phyloP scores from a whole-genome alignment of 2,797 vertebrate genomes.

The Protosalanx chinensis region DNA sequence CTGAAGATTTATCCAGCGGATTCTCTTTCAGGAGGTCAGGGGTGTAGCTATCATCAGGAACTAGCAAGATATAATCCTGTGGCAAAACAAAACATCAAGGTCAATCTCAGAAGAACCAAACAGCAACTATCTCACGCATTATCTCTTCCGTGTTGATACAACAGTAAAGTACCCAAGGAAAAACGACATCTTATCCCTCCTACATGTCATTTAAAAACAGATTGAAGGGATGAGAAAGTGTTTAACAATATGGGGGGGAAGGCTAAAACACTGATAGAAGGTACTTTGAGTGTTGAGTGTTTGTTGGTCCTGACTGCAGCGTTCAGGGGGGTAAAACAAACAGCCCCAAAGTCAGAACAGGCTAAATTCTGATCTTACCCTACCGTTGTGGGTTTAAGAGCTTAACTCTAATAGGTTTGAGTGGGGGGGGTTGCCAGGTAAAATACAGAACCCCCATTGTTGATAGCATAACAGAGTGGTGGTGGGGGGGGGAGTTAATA shows the following conservation, averaged over 20 bases:
- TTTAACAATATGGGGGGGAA: neutral
- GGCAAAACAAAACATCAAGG: slow-evolving; percentile 52
- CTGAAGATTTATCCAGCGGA: slow-evolving; percentile 79
- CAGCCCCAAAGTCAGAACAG: slow-evolving; percentile 17
- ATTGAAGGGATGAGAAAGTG: too few species aligned
- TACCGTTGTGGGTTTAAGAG: slow-evolving; percentile 16
- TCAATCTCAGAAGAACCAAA: slow-evolving; percentile 19
- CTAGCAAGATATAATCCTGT: slow-evolving; percentile 82
- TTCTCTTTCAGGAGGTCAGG: slow-evolving; percentile 79
- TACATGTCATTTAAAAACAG: too few species aligned
- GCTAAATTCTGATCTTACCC: slow-evolving; percentile 15
- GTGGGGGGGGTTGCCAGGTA: slow-evolving; percentile 48
- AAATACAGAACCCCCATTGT: slow-evolving; percentile 58
- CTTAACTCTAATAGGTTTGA: slow-evolving; percentile 42
- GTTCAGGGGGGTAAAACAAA: slow-evolving; percentile 18
- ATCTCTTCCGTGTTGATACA: neutral
- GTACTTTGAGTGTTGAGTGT: neutral
- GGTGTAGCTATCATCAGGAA: slow-evolving; percentile 80
- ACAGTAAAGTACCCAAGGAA: too few species aligned
- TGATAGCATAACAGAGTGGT: slow-evolving; percentile 40
- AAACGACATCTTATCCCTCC: too few species aligned
- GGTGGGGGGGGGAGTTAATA: slow-evolving; percentile 24
- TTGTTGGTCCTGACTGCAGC: neutral
- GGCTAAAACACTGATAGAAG: too few species aligned
- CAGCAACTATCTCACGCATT: neutral